Conservation (phyloP, 2,888 invertebrate genomes). For the Drosophila leonis region DNA sequence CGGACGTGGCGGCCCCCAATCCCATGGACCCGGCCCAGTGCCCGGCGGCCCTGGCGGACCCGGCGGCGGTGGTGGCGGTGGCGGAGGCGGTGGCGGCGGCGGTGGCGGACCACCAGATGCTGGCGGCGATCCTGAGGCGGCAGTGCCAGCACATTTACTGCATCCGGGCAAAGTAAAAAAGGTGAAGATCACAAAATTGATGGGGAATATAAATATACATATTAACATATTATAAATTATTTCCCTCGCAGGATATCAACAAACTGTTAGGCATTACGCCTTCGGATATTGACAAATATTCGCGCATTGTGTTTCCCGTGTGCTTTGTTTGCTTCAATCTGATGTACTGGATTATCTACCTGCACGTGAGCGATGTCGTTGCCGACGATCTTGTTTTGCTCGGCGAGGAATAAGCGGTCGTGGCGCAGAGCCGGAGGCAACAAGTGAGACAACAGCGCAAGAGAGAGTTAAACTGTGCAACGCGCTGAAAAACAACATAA, state of each 20-base stretch:
- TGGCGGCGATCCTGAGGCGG: slow-evolving; percentile 85
- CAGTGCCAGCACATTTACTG: slow-evolving; percentile 90
- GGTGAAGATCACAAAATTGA: slow-evolving; percentile 69
- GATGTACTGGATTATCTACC: slow-evolving; percentile 99
- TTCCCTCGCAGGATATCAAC: slow-evolving; percentile 90
- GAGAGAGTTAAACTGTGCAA: slow-evolving; percentile 81
- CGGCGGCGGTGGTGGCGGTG: slow-evolving; percentile 74
- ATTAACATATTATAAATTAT: neutral
- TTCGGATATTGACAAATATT: slow-evolving; percentile 99
- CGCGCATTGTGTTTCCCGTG: slow-evolving; percentile 98
- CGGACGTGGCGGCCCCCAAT: slow-evolving; percentile 88
- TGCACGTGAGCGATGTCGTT: slow-evolving; percentile 98
- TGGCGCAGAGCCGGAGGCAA: slow-evolving; percentile 14
- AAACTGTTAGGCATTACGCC: slow-evolving; percentile 96
- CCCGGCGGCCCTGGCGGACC: slow-evolving; percentile 83
- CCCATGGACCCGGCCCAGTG: slow-evolving; percentile 86
- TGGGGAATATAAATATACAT: too few relatives aligned
- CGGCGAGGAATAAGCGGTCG: slow-evolving; percentile 87
- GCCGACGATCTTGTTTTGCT: slow-evolving; percentile 96
- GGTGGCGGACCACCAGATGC: slow-evolving; percentile 86
- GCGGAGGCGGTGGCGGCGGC: slow-evolving; percentile 77
- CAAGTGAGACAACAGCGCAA: slow-evolving; percentile 66
- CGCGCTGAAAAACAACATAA: slow-evolving; percentile 77
- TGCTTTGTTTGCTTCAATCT: slow-evolving; percentile 99
- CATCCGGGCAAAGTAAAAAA: slow-evolving; percentile 92